Evolutionary conservation across 2,888 invertebrate species (phyloP), one percentile per base, ranked within the genome.

Genomic region (Plusia festucae): DNA sequence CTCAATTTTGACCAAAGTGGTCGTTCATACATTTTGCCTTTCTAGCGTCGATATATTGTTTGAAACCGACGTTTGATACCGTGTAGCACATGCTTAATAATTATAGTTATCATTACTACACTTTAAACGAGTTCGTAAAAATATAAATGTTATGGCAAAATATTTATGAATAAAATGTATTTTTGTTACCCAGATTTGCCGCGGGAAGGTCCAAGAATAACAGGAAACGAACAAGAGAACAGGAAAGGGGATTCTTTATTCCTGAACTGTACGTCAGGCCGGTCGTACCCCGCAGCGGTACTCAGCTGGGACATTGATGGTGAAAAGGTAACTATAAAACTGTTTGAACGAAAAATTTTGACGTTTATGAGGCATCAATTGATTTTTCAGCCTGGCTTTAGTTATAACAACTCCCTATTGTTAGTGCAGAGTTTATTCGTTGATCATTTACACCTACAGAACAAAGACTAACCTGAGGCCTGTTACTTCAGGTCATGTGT

Each of bases 301-400:
- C 95, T 97, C 27, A 96, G 97, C 86, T 97, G 97, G 97, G 97
- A 97, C 90, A 97, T 97, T 85, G 97, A 97, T 86, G 97, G 97
- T 81, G 96, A 97, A 90, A 96, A 97, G 96, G 97, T 97, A 93
- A 88, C 60, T 59, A 51, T 68, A 52, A 63, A 64, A 71, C 49
- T 70, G 66, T 75, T 63, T 59, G 44, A 61, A 64, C 58, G 53
- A 56, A 68, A 75, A 55, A 71, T 30, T 74, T 67, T 71, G 68
- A 71, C 67, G 56, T 75, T 73, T 57, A 73, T 46, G 30, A 66
- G 70, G 62, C 55, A 46, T 32, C 5, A 49, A 46, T 57, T 61
- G 30, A 66, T 70, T 7, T 6, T 66, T 7, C 9, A 51, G 57
- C 67, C 57, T 9, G 30, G n/a, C n/a, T n/a, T n/a, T n/a, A n/a